Base-by-base conservation (phyloP, 2,113 vertebrate genomes). In the Romanogobio albipinnatus region DNA sequence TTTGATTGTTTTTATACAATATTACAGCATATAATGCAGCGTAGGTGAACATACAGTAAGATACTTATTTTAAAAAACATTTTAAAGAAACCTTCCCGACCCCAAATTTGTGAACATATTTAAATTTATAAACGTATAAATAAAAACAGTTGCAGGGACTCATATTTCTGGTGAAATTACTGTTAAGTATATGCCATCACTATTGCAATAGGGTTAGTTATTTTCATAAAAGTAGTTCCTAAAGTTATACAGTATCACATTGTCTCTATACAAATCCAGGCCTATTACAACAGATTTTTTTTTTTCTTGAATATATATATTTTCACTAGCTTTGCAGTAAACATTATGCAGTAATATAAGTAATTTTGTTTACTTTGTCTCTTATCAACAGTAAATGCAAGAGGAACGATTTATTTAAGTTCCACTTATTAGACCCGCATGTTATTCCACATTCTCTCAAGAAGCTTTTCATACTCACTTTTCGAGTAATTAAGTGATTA, bases 381-480 rank as follows among this genome's bases (percentile, higher is more conserved):
- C 43, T 49, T 13, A 49, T 74, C 43, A 74, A 74, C 45, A 49
- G 22, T 49, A 49, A 47, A 70, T 39, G 36, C 33, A 70, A 14
- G 22, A 24, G 10, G 10, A 73, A 47, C 3, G 39, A 47, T 73
- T 73, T 73, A 24, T 24, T 70, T 70, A 43, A 43, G 33, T 70
- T 73, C 70, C n/a, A 47, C 43, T 73, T 24, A 73, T 24, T 76
- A 17, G 6, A 76, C 14, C 24, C 11, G 26, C 39, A 33, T 71
- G 66, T 68, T 71, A 59, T 29, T 36, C 36, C 39, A 58, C 14
- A 29, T 43, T 33, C 29, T 33, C 14, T 58, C 76, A 19, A 71
- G 53, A 49, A 26, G 82, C 51, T 78, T 78, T 66, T 81, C 76
- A 47, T 56, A 6, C 62, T 82, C 62, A 58, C 80, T 86, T 81